phyloP scores from a whole-genome alignment of 2,113 vertebrate genomes.

The Alces alces region DNA sequence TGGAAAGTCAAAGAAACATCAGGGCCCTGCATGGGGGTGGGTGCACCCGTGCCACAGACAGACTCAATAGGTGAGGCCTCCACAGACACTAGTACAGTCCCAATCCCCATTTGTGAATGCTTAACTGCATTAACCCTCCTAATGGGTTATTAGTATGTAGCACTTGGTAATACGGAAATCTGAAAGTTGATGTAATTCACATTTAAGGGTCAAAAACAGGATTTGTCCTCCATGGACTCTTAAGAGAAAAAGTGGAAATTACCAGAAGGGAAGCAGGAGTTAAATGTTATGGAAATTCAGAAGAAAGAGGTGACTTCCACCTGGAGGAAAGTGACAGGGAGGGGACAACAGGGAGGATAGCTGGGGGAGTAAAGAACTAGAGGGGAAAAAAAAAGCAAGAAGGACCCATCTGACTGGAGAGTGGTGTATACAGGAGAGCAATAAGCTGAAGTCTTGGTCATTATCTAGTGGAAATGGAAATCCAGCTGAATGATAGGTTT shows the following conservation, averaged over 20 bases:
- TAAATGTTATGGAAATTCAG: not conserved
- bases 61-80: not conserved
- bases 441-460: not conserved
- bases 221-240: not conserved
- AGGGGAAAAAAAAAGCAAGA: not conserved
- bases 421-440: not conserved
- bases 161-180: not conserved
- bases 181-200: not conserved
- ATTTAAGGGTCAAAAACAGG: not conserved
- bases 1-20: not conserved
- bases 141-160: not conserved
- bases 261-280: not conserved
- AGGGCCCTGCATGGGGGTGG: fast-evolving
- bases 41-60: fast-evolving
- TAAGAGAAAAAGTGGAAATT: not conserved
- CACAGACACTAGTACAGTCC: not conserved
- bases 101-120: not conserved
- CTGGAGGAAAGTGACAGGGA: not conserved
- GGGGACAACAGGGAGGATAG: no score
- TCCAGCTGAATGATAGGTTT: not conserved
- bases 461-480: not conserved
- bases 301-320: not conserved
- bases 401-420: not conserved
- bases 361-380: not conserved
- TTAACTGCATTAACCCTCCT: not conserved